Evolutionary conservation across 1,140 invertebrate species (phyloP), one percentile per base, ranked within the genome.

Genomic region (Apolygus lucorum): DNA sequence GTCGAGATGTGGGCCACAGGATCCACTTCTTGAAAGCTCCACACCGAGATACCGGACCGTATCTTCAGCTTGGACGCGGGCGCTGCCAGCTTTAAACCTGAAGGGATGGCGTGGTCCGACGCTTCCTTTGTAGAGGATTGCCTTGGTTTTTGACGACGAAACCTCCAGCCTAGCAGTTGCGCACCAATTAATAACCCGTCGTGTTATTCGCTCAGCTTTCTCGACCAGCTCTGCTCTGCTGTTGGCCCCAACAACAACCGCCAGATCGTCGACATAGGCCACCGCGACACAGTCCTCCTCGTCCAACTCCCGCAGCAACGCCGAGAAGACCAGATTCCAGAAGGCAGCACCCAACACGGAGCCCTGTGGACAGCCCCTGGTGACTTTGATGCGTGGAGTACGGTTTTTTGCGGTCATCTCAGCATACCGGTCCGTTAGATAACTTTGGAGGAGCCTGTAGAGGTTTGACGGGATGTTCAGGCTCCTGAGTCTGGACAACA

Each of bases 81-180:
- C 28, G 68, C 71, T 28, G 68, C 67, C n/a, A 13, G 54, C 0
- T 65, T 69, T 1, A 70, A 42, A 25, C 34, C 0, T 25, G 68
- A 69, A 0, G 29, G 63, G 0, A 27, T 34, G 0, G 25, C 26
- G n/a, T 25, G 22, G 54, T 71, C 62, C 72, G 65, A 70, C 1
- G 25, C 63, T 63, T 49, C 68, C 73, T 13, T 17, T 63, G 14
- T 74, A 52, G 8, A 73, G 14, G 0, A 75, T 25, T 14, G 68
- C 26, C 27, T 75, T 67, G 1, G 71, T 73, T 64, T 75, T 72
- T 21, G 69, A 17, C 42, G 26, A 64, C 1, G 62, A 69, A n/a
- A 73, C 24, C 25, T 67, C 26, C 63, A 34, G 27, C 28, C 63
- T 68, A 59, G 49, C 68, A 28, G 34, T 27, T 2, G 11, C 54